A percentile compares a stretch with the other conserved stretches of the same genome.
Evolutionary conservation across 2,888 invertebrate species (phyloP).

Genomic region (Aquatica leii): DNA sequence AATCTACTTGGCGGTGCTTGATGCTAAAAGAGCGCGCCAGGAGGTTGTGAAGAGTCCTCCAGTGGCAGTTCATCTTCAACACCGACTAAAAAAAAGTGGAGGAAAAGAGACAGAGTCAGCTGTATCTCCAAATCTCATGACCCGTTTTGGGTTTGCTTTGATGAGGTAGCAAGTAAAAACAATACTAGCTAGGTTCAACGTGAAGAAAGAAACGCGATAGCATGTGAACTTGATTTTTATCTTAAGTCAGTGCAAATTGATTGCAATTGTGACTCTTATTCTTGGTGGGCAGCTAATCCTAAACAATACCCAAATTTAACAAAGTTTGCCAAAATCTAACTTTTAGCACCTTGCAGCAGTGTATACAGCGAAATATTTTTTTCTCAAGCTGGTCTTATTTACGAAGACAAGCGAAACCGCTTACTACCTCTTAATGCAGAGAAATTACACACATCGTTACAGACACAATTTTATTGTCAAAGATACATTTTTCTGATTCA

Average conservation of each 20-base stretch:
- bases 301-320: slow-evolving; percentile 42
- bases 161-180: slow-evolving; percentile 28
- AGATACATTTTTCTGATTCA: too few species aligned
- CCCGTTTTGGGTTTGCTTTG: too few species aligned
- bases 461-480: too few species aligned
- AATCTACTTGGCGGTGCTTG: too few species aligned
- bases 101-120: too few species aligned
- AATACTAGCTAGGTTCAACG: too few species aligned
- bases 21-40: too few species aligned
- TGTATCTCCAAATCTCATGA: too few species aligned
- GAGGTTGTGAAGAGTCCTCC: neutral
- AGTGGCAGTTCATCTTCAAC: neutral
- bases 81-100: neutral
- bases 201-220: slow-evolving; percentile 45
- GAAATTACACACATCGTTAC: too few species aligned
- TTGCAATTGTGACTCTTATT: slow-evolving; percentile 43
- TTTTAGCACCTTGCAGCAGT: slow-evolving; percentile 33
- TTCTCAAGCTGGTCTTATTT: slow-evolving; percentile 43
- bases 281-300: slow-evolving; percentile 44
- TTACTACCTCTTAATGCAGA: too few species aligned
- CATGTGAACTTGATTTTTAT: slow-evolving; percentile 46
- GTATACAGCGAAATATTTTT: slow-evolving; percentile 44
- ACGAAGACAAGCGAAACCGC: slow-evolving; percentile 41
- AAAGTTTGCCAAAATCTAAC: slow-evolving; percentile 35
- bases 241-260: slow-evolving; percentile 44